phyloP scores from a whole-genome alignment of 1,140 invertebrate genomes.

The Ips typographus region DNA sequence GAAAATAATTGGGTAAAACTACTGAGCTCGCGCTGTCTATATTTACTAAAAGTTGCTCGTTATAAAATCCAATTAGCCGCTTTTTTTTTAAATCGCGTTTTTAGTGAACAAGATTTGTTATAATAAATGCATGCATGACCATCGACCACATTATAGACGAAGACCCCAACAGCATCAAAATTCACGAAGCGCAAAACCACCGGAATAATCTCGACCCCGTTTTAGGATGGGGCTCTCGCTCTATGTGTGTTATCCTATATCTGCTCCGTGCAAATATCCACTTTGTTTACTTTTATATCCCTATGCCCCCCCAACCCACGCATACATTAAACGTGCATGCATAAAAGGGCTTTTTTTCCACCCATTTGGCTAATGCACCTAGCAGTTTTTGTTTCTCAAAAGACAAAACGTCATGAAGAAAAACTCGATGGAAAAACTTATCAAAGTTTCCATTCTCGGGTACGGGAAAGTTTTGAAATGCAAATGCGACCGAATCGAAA shows the following conservation, averaged over 20 bases:
- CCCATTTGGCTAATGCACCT: too few relatives aligned
- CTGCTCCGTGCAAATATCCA: constrained; percentile 17
- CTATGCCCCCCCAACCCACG: not conserved
- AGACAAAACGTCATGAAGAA: not conserved
- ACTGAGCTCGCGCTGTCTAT: too few relatives aligned
- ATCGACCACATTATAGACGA: constrained; percentile 6
- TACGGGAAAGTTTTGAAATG: constrained; percentile 5
- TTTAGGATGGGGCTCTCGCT: constrained; percentile 7
- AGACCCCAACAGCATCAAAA: constrained; percentile 14
- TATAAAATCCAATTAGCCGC: too few relatives aligned
- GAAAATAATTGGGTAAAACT: too few relatives aligned
- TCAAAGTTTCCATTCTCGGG: not conserved
- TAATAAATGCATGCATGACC: constrained; percentile 5
- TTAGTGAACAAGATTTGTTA: not conserved
- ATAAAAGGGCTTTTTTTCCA: not conserved
- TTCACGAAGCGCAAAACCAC: constrained; percentile 18
- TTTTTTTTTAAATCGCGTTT: too few relatives aligned
- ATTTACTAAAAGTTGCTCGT: too few relatives aligned
- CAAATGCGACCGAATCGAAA: constrained; percentile 8
- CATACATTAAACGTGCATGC: constrained; percentile 5
- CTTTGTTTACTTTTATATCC: constrained; percentile 19
- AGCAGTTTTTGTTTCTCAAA: too few relatives aligned
- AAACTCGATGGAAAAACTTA: not conserved
- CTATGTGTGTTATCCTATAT: constrained; percentile 14
- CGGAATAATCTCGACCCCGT: constrained; percentile 18